A percentile compares a stretch with the other conserved stretches of the same genome.
phyloP scores from a whole-genome alignment of 2,888 invertebrate species.

The Zootermopsis nevadensis region DNA sequence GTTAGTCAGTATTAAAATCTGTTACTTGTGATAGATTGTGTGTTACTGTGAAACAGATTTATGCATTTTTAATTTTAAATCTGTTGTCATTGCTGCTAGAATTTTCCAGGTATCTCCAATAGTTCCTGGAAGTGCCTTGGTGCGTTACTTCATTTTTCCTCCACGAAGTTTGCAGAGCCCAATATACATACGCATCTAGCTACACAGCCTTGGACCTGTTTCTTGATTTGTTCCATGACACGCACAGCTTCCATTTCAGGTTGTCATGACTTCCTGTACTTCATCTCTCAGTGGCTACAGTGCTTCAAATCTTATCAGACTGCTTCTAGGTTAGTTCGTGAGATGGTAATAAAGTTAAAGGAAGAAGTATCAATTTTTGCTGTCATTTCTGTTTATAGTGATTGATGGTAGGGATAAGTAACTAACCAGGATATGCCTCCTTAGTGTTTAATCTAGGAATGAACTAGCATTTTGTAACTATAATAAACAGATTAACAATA shows the following conservation, averaged over 20 bases:
- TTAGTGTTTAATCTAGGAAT: too few species aligned
- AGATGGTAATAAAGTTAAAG: too few species aligned
- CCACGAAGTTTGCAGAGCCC: background rate
- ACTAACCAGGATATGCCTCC: too few species aligned
- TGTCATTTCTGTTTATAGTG: too few species aligned
- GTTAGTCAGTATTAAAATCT: too few species aligned
- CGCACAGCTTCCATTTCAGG: background rate
- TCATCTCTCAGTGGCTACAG: conserved; percentile 25
- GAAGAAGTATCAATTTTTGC: too few species aligned
- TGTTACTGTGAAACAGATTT: too few species aligned
- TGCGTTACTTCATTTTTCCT: conserved; percentile 11
- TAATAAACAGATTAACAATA: too few species aligned
- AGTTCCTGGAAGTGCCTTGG: conserved; percentile 37
- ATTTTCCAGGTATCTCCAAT: conserved; percentile 2
- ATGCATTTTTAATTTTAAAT: too few species aligned
- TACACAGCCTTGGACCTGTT: conserved; percentile 43
- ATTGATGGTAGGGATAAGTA: too few species aligned
- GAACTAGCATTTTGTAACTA: too few species aligned
- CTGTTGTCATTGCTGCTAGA: background rate
- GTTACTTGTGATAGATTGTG: too few species aligned
- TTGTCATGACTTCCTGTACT: conserved; percentile 28
- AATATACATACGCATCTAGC: conserved; percentile 19
- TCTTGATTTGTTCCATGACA: conserved; percentile 22
- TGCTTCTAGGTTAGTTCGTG: conserved; percentile 24
- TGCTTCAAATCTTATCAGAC: background rate